These are phyloP conservation scores for Serilophus lunatus DNA, from an alignment of 2,113 vertebrate genomes.

Conservation along the genomic window DNA sequence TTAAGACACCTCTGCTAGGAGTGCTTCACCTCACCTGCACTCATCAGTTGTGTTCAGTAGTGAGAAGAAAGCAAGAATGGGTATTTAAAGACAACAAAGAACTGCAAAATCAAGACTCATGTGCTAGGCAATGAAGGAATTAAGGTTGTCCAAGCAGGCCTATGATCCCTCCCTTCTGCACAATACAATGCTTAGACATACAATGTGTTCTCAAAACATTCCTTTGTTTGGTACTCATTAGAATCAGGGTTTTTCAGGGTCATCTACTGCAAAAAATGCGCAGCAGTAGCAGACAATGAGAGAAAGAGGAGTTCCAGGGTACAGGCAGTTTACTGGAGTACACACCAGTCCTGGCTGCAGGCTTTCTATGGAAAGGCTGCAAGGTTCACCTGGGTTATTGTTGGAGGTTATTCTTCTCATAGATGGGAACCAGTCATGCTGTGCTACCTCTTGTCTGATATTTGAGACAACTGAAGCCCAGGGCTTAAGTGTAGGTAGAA, in stretches of 20 bases:
- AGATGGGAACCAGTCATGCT: not conserved
- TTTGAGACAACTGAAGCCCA: not conserved
- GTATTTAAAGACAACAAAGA: not conserved
- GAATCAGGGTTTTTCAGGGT: not conserved
- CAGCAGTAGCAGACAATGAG: not conserved
- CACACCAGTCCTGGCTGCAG: not conserved
- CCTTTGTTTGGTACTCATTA: not conserved
- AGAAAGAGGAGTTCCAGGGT: not conserved
- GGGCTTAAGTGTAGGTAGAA: not conserved
- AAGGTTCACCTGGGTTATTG: not conserved
- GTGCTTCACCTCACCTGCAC: not conserved
- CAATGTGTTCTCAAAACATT: not conserved
- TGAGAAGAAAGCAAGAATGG: not conserved
- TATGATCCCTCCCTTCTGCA: not conserved
- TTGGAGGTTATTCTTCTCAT: not conserved
- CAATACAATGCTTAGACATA: not conserved
- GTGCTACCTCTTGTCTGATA: accelerated
- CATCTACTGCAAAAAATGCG: not conserved
- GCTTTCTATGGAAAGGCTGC: not conserved
- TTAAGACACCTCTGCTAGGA: not conserved
- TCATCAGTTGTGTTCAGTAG: not conserved
- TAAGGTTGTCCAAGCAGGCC: not conserved
- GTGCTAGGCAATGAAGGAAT: not conserved
- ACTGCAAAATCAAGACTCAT: not conserved
- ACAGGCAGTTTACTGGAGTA: not conserved